Evolutionary conservation across 1,140 invertebrate genomes (phyloP).

Genomic region (Littorina saxatilis): DNA sequence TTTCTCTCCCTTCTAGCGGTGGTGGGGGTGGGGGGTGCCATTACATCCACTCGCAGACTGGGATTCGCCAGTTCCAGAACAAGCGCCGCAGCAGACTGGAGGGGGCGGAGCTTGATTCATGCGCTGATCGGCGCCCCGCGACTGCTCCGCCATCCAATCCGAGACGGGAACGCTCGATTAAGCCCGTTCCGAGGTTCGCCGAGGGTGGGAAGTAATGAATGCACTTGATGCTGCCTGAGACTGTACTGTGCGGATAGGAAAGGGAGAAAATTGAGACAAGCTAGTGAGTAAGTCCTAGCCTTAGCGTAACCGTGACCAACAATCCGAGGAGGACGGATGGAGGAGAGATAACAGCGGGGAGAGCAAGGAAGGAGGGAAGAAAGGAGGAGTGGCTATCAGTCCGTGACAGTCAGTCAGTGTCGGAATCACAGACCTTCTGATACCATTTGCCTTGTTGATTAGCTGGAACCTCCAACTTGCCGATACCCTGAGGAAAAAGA

Average conservation of each 20-base stretch:
- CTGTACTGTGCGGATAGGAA: neutral
- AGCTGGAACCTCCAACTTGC: neutral
- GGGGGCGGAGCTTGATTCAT: neutral
- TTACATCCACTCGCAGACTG: neutral
- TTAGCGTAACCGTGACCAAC: too few relatives aligned
- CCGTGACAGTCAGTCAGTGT: too few relatives aligned
- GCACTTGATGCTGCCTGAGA: slow-evolving; percentile 3
- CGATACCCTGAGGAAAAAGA: neutral
- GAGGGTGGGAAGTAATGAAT: neutral
- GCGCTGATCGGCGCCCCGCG: neutral
- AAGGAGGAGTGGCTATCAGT: neutral
- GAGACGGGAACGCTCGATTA: slow-evolving; percentile 8
- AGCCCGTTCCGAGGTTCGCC: neutral
- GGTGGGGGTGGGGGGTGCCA: too few relatives aligned
- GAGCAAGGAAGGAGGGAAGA: neutral
- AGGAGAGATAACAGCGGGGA: too few relatives aligned
- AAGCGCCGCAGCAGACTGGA: neutral
- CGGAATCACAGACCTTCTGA: too few relatives aligned
- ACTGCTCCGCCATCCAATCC: neutral
- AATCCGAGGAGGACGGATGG: too few relatives aligned
- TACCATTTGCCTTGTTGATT: neutral
- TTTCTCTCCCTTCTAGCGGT: neutral
- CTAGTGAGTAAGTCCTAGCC: too few relatives aligned
- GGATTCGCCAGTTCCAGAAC: slow-evolving; percentile 7
- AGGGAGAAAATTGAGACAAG: neutral